Percentiles rank a stretch among this genome's conserved stretches.
These are phyloP conservation scores for Muntiacus reevesi DNA, from an alignment of 2,113 vertebrate species.

Conservation along the genomic window DNA sequence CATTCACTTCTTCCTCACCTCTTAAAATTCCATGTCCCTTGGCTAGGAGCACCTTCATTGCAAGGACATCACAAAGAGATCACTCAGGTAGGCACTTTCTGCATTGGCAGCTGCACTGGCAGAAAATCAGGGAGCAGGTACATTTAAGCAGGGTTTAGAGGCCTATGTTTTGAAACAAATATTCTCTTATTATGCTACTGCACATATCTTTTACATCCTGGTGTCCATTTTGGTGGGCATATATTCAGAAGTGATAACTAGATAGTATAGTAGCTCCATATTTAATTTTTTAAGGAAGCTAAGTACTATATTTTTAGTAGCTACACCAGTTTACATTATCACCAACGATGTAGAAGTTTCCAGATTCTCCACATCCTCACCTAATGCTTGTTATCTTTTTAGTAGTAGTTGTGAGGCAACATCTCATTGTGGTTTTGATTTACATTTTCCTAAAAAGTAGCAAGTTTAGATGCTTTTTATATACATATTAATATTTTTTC, in stretches of 20 bases:
- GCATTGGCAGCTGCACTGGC: neutral
- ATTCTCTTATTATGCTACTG: conserved; percentile 9
- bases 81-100: conserved; percentile 34
- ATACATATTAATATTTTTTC: neutral
- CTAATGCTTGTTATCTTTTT: neutral
- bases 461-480: neutral
- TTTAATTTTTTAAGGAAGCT: neutral
- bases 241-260: neutral
- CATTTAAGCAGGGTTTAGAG: neutral
- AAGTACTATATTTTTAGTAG: neutral
- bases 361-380: neutral
- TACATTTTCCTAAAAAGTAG: neutral
- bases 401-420: neutral
- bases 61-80: conserved; percentile 44
- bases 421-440: neutral
- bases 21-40: conserved; percentile 68
- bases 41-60: conserved; percentile 69
- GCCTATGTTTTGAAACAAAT: neutral
- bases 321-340: neutral
- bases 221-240: neutral
- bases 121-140: conserved; percentile 34
- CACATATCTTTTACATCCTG: neutral
- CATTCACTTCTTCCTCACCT: neutral
- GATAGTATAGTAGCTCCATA: neutral
- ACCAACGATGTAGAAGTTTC: neutral